phyloP scores from a whole-genome alignment of 2,113 vertebrate species.

The Suricata suricatta region DNA sequence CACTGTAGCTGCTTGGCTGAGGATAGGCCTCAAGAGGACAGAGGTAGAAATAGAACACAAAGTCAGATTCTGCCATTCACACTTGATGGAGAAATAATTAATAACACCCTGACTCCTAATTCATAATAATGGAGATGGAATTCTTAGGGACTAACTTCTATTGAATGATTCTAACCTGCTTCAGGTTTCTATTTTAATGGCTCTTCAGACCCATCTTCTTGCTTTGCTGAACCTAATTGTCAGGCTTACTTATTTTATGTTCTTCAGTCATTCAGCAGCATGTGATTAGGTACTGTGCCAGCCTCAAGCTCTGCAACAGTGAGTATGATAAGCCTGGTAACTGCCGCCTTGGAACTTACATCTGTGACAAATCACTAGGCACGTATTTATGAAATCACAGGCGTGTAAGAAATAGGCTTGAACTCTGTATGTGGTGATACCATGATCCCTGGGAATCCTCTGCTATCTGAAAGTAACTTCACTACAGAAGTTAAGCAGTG shows the following conservation, averaged over 20 bases:
- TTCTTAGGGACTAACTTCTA: neutral
- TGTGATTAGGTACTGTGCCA: neutral
- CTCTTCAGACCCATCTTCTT: neutral
- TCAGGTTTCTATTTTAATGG: neutral
- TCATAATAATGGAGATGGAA: neutral
- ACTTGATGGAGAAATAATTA: neutral
- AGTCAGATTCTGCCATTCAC: neutral
- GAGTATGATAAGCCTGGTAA: neutral
- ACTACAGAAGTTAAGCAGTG: neutral
- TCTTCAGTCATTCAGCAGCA: neutral
- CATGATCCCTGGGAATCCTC: neutral
- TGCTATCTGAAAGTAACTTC: neutral
- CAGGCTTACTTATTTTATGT: neutral
- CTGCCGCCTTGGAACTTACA: too few relatives aligned
- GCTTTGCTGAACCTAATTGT: neutral
- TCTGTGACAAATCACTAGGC: neutral
- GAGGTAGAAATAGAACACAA: neutral
- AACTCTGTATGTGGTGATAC: neutral
- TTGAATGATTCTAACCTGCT: neutral
- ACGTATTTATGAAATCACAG: neutral
- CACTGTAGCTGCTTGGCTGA: neutral
- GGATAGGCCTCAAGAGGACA: neutral
- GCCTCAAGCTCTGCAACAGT: neutral
- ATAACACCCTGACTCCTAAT: neutral
- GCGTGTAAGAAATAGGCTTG: neutral